Base-by-base conservation (phyloP, 2,113 vertebrate genomes). In the Glaucidium brasilianum region DNA sequence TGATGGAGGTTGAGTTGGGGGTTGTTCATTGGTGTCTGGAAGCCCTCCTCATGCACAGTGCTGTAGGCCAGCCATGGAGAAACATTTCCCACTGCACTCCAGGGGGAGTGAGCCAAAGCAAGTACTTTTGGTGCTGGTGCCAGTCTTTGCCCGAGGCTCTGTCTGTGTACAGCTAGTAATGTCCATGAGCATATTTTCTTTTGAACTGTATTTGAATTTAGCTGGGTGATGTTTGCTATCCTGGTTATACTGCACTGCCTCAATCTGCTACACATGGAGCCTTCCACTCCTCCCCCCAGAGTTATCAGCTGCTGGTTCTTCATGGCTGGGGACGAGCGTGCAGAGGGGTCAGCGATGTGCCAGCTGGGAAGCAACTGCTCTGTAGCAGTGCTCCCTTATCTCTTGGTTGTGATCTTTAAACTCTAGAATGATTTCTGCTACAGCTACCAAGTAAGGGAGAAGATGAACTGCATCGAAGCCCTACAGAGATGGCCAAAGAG, bases 121-220 rank as follows among this genome's bases (percentile, higher is more conserved):
- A 69, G 74, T 74, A 74, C 66, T 91, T 94, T 77, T 90, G 91
- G 88, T 5, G 9, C 86, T 81, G 83, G 79, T 77, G 91, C 91
- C 83, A 23, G 72, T 1, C 1, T 21, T 92, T 47, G 87, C 95
- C 93, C 0, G 6, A 67, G 94, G 96, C 88, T 94, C 45, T 92
- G 90, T 77, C 80, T 94, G 50, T 45, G 85, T 77, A 86, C 77
- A 53, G 73, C 90, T 72, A 11, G n/a, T 69, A 41, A 60, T 1
- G 7, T 47, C 75, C 59, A 9, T 23, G 50, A 14, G 85, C 43
- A 5, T 53, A 26, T 72, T 93, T 85, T 63, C 79, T 85, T 69
- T 69, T 67, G 66, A 58, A 73, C 35, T 86, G 63, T 45, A 34
- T 84, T 88, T 74, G 72, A 62, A 62, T 77, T 90, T 71, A 53